phyloP scores from a whole-genome alignment of 2,113 vertebrate genomes.

The Ivindomyrus marchei region DNA sequence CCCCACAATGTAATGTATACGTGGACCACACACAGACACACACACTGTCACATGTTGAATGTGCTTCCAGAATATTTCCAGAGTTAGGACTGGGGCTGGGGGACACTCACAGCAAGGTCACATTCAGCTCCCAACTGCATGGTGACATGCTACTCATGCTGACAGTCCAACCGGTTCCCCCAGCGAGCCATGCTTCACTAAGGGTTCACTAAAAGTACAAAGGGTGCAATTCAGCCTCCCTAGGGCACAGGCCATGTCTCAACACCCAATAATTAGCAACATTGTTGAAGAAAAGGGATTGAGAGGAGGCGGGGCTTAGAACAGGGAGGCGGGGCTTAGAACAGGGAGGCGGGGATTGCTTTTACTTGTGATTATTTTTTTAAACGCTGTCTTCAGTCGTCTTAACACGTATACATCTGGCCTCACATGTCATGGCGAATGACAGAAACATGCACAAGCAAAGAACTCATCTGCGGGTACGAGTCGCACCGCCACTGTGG shows the following conservation, averaged over 20 bases:
- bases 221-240: not conserved
- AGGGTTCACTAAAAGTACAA: not conserved
- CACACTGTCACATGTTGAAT: not conserved
- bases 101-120: not conserved
- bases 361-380: not conserved
- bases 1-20: no score
- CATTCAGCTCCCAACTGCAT: not conserved
- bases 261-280: not conserved
- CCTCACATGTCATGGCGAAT: not conserved
- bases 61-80: not conserved
- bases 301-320: not conserved
- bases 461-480: not conserved
- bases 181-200: not conserved
- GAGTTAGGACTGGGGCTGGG: not conserved
- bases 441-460: not conserved
- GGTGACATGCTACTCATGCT: not conserved
- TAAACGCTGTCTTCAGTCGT: not conserved
- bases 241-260: not conserved
- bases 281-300: not conserved
- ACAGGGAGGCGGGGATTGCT: not conserved
- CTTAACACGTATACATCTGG: not conserved
- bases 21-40: not conserved
- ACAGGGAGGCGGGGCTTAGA: not conserved
- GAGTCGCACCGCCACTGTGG: not conserved
- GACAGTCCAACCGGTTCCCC: not conserved